Percentiles rank a stretch among this genome's conserved stretches.
These are phyloP conservation scores for Caenorhabditis plicata DNA, from an alignment of 2,888 invertebrate species.

Conservation along the genomic window DNA sequence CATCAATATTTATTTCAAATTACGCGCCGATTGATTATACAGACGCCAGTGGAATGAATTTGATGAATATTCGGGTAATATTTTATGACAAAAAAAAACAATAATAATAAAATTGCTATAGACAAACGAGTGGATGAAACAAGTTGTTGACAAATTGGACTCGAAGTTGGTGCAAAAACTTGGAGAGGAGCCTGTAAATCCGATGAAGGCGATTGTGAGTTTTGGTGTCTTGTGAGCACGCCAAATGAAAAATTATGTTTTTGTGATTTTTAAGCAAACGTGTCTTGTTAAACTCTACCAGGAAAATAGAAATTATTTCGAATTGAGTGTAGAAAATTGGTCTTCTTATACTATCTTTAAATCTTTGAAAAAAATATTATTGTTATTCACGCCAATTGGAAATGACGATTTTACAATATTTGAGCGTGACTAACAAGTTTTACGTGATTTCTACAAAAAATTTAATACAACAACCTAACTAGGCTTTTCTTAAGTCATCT, in stretches of 20 bases:
- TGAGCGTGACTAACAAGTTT: too few species aligned
- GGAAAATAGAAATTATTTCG: too few species aligned
- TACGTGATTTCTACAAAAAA: too few species aligned
- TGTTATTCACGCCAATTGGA: too few species aligned
- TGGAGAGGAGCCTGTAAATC: constrained; percentile 68
- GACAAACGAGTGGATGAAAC: constrained; percentile 54
- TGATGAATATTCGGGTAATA: constrained; percentile 75
- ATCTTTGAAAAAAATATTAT: too few species aligned
- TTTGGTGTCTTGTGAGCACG: neutral
- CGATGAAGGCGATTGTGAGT: constrained; percentile 13
- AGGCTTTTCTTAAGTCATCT: too few species aligned
- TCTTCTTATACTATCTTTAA: too few species aligned
- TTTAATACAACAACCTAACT: too few species aligned
- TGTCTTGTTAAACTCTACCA: too few species aligned
- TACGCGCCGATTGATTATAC: constrained; percentile 87
- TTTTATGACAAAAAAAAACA: neutral
- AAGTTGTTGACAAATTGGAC: constrained; percentile 72
- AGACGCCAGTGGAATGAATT: constrained; percentile 95
- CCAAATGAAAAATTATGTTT: constrained; percentile 1
- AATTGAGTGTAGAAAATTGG: too few species aligned
- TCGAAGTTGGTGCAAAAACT: constrained; percentile 77
- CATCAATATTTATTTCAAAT: constrained; percentile 82
- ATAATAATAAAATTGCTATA: constrained; percentile 1
- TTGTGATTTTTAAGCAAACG: too few species aligned
- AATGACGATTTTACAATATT: too few species aligned